phyloP scores from a whole-genome alignment of 1,140 invertebrate genomes.

The Pectinophora gossypiella region DNA sequence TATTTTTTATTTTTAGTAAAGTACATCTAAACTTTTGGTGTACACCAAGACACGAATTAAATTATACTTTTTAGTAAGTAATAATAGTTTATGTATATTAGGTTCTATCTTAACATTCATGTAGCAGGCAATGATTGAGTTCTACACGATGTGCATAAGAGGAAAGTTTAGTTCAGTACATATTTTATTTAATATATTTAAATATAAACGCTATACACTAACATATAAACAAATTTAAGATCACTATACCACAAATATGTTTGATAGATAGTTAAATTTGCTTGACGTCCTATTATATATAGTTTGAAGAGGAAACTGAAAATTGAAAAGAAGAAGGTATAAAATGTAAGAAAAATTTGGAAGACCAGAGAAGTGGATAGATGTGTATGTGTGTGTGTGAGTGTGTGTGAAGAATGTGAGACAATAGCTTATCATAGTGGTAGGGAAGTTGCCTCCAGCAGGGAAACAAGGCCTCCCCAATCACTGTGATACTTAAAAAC shows the following conservation, averaged over 20 bases:
- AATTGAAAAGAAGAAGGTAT: constrained; percentile 17
- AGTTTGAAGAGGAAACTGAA: constrained; percentile 12
- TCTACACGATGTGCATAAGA: constrained; percentile 60
- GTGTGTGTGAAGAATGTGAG: too few species aligned
- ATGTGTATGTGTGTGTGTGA: constrained; percentile 35
- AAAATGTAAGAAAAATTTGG: constrained; percentile 30
- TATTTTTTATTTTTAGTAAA: constrained; percentile 16
- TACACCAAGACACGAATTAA: constrained; percentile 47
- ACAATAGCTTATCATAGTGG: too few species aligned
- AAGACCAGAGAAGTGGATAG: constrained; percentile 39
- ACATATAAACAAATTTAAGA: constrained; percentile 19
- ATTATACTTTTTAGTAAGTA: constrained; percentile 38
- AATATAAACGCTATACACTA: constrained; percentile 10
- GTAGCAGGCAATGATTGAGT: constrained; percentile 52
- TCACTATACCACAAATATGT: constrained; percentile 32
- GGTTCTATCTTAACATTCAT: constrained; percentile 39
- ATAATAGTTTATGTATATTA: constrained; percentile 34
- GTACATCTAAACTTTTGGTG: constrained; percentile 42
- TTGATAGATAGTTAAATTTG: constrained; percentile 65
- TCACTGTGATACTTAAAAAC: neutral
- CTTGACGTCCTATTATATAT: constrained; percentile 37
- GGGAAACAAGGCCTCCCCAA: too few species aligned
- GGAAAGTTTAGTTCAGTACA: constrained; percentile 24
- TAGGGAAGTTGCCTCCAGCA: too few species aligned
- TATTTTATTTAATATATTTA: constrained; percentile 12